phyloP scores from a whole-genome alignment of 2,888 invertebrate species.

The Pterostichus madidus region DNA sequence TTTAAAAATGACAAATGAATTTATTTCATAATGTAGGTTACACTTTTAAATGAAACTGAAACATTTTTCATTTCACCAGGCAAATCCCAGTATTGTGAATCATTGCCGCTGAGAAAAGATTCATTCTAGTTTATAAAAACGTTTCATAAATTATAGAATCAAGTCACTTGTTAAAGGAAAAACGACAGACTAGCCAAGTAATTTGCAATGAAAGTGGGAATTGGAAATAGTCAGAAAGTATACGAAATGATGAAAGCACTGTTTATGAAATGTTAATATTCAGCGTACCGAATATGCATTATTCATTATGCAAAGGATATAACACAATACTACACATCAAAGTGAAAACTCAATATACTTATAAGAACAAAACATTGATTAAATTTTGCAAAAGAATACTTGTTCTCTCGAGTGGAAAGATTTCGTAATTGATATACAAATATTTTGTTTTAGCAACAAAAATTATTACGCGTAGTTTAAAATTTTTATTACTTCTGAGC shows the following conservation, averaged over 20 bases:
- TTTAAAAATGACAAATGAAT: conserved; percentile 55
- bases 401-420: background rate
- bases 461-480: too few relatives aligned
- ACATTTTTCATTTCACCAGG: conserved; percentile 20
- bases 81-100: conserved; percentile 15
- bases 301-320: conserved; percentile 51
- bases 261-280: conserved; percentile 58
- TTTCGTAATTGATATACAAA: background rate
- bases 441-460: too few relatives aligned
- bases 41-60: conserved; percentile 26
- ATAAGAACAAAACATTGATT: conserved; percentile 41
- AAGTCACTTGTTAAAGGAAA: conserved; percentile 37
- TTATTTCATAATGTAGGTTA: background rate
- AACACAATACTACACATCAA: conserved; percentile 48
- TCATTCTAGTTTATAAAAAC: conserved; percentile 51
- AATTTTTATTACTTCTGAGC: too few relatives aligned
- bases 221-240: conserved; percentile 25
- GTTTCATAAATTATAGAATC: conserved; percentile 59
- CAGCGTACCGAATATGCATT: conserved; percentile 36
- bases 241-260: conserved; percentile 54
- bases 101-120: conserved; percentile 13
- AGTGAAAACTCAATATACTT: conserved; percentile 20
- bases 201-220: conserved; percentile 29
- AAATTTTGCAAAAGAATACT: conserved; percentile 21
- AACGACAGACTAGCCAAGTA: conserved; percentile 32